Conservation (phyloP, 2,888 invertebrate genomes). For the Spialia ferax region DNA sequence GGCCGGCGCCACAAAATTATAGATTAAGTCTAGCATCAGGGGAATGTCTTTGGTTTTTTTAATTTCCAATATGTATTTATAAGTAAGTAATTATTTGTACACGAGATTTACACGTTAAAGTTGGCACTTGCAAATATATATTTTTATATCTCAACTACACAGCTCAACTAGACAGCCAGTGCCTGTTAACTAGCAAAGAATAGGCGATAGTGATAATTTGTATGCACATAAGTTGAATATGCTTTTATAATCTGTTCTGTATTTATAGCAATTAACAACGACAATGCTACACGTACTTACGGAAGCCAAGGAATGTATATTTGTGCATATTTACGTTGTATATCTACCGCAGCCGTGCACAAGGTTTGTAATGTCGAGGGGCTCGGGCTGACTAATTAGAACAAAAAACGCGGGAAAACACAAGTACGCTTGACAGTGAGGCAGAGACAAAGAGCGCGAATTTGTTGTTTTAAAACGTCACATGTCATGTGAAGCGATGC, state of each 20-base stretch:
- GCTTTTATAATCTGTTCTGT: constrained; percentile 39
- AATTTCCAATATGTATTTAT: too few species aligned
- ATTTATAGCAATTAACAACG: constrained; percentile 39
- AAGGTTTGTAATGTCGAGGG: constrained; percentile 67
- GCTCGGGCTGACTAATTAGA: constrained; percentile 81
- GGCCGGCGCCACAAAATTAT: too few species aligned
- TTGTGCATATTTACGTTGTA: constrained; percentile 37
- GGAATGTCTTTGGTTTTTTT: too few species aligned
- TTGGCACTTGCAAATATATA: neutral
- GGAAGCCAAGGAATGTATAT: constrained; percentile 38
- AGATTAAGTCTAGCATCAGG: too few species aligned
- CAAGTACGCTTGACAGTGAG: constrained; percentile 84
- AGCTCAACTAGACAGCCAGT: neutral
- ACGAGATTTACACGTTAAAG: too few species aligned
- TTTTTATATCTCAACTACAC: neutral
- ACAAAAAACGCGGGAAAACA: constrained; percentile 86
- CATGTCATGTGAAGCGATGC: constrained; percentile 51
- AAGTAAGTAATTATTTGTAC: too few species aligned
- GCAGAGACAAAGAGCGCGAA: constrained; percentile 81
- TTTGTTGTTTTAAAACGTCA: constrained; percentile 69
- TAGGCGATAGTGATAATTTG: constrained; percentile 19
- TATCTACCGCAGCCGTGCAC: constrained; percentile 48
- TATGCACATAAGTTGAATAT: constrained; percentile 30
- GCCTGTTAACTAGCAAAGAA: neutral
- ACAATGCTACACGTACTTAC: constrained; percentile 39